A percentile compares a stretch with the other conserved stretches of the same genome.
phyloP scores from a whole-genome alignment of 1,140 invertebrate genomes.

The Pseudomyrmex pallidus region DNA sequence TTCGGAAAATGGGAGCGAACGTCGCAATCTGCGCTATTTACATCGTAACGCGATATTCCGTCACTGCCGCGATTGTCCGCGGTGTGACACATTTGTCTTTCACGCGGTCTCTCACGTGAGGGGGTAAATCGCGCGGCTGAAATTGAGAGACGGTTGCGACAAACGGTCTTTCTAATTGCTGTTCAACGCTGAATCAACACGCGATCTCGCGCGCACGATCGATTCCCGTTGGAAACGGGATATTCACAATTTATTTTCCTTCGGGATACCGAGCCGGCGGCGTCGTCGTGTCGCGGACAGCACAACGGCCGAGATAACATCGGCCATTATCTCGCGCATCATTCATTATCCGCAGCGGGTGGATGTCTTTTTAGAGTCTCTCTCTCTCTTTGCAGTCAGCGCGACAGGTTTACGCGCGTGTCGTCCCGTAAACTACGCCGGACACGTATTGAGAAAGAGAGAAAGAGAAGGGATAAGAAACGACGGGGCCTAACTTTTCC shows the following conservation, averaged over 20 bases:
- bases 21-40: background rate
- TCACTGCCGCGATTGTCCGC: no score
- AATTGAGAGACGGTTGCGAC: background rate
- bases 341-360: conserved; percentile 70
- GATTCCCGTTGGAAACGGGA: background rate
- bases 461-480: background rate
- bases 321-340: conserved; percentile 75
- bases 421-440: conserved; percentile 64
- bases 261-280: background rate
- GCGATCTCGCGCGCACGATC: conserved; percentile 13
- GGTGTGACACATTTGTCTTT: no score
- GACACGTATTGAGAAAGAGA: conserved; percentile 33
- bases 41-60: background rate
- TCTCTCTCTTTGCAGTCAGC: conserved; percentile 66
- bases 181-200: background rate
- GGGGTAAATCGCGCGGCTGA: no score
- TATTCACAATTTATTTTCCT: conserved; percentile 47
- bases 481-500: background rate
- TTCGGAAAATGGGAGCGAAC: background rate
- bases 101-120: no score
- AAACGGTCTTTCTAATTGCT: background rate
- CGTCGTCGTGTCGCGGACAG: conserved; percentile 23
- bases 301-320: conserved; percentile 69
- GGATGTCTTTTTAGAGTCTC: conserved; percentile 69
- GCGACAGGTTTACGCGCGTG: conserved; percentile 72